These are phyloP conservation scores for Psix sp. DNA, from an alignment of 1,140 invertebrate species.

Conservation along the genomic window DNA sequence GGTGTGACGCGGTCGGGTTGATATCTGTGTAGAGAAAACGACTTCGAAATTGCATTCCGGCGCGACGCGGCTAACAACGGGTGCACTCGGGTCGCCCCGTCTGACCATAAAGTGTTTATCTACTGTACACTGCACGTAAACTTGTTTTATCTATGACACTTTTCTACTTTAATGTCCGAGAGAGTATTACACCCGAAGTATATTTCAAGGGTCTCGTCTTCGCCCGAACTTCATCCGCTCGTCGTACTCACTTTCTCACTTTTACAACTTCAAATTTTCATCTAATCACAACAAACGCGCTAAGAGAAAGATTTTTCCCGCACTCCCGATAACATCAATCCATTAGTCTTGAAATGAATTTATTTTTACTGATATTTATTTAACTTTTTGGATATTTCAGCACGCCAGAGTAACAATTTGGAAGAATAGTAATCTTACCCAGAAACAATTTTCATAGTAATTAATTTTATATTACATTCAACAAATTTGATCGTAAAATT, in stretches of 20 bases:
- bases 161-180: slow-evolving; percentile 38
- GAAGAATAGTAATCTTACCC: too few species aligned
- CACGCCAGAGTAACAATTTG: too few species aligned
- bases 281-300: too few species aligned
- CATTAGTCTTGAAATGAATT: too few species aligned
- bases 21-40: slow-evolving; percentile 31
- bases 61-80: slow-evolving; percentile 36
- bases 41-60: slow-evolving; percentile 43
- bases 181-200: slow-evolving; percentile 28
- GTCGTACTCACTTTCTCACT: slow-evolving; percentile 7
- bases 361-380: too few species aligned
- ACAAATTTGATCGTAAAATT: too few species aligned
- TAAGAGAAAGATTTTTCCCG: too few species aligned
- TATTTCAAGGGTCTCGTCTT: slow-evolving; percentile 23
- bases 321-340: too few species aligned
- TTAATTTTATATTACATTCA: too few species aligned
- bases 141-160: slow-evolving; percentile 51
- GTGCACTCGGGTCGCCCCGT: slow-evolving; percentile 24
- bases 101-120: slow-evolving; percentile 54
- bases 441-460: too few species aligned
- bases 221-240: background rate
- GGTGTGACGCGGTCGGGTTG: slow-evolving; percentile 6
- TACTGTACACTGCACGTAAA: slow-evolving; percentile 41
- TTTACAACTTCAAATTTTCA: slow-evolving; percentile 7
- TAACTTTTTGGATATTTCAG: too few species aligned